Base-by-base conservation (phyloP, 1,140 invertebrate species). In the Dysdera silvatica region DNA sequence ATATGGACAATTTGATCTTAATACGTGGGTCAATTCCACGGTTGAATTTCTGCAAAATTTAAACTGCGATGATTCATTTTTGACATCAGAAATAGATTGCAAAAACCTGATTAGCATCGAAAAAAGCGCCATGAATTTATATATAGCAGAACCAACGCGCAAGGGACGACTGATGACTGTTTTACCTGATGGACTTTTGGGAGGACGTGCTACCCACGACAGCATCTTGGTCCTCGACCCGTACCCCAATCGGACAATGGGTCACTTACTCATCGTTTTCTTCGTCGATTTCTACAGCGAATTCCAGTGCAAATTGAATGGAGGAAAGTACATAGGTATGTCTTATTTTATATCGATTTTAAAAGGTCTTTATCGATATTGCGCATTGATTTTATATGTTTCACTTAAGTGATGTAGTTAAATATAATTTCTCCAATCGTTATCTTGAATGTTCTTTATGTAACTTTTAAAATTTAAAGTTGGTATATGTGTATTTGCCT, bases 211-310 rank as follows among this genome's bases (percentile, higher is more conserved):
- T 4, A 47, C 65, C 14, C 78, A 80, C 64, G 76, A 80, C 57
- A 74, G 73, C 12, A 72, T 81, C 49, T 29, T 82, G 2, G 77
- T 77, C 8, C 59, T 82, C 6, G 80, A 82, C 67, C 80, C 79
- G 0, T 79, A 75, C 61, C 80, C 81, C 0, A 52, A 63, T 6
- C 73, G 75, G 10, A 77, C 75, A 63, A 80, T 80, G 65, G 81
- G 80, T 14, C 81, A 82, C 69, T 73, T 79, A 23, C 71, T 81
- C 3, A 59, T 78, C 20, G 74, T 81, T 45, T 80, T 81, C 68
- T 78, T 77, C 63, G 66, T 80, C 29, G 75, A 80, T 57, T 65
- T 71, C 8, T 55, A 69, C 20, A 65, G 67, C 7, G 59, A 70
- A 26, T 35, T 56, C 5, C 54, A 68, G 16, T 79, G 78, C 59